A percentile compares a stretch with the other conserved stretches of the same genome.
Conservation (phyloP, 2,888 invertebrate genomes). For the Panopea generosa region DNA sequence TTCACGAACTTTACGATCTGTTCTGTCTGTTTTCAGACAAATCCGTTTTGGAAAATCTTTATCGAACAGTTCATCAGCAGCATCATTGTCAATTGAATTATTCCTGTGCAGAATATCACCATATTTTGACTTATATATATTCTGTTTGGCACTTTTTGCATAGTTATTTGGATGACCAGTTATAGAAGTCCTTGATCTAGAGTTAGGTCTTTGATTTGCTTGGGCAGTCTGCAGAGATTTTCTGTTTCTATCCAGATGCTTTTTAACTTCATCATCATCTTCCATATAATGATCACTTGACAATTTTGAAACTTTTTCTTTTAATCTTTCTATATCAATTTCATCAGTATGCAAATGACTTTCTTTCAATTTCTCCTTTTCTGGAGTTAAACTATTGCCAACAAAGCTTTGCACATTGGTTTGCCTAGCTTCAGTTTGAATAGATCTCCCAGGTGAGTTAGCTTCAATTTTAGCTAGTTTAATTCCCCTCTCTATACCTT, state of each 20-base stretch:
- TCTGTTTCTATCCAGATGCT: background rate
- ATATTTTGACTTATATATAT: background rate
- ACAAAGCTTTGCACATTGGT: constrained; percentile 46
- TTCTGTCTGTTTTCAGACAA: constrained; percentile 1
- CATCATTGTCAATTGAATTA: background rate
- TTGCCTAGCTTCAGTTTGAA: constrained; percentile 39
- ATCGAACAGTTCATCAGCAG: constrained; percentile 11
- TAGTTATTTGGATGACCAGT: no score
- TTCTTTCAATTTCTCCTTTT: constrained; percentile 18
- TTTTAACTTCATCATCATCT: background rate
- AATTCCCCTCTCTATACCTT: constrained; percentile 25
- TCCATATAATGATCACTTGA: background rate
- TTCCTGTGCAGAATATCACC: background rate
- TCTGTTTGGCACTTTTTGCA: no score
- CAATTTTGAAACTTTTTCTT: constrained; percentile 2
- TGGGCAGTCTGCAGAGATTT: background rate
- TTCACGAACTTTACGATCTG: constrained; percentile 48
- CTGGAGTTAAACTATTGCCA: constrained; percentile 47
- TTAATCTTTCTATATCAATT: background rate
- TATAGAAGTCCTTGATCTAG: constrained; percentile 10
- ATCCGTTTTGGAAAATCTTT: constrained; percentile 17
- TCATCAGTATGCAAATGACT: background rate
- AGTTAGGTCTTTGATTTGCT: constrained; percentile 38
- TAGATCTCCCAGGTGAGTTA: background rate
- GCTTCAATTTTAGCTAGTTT: background rate